Evolutionary conservation across 2,888 invertebrate species (phyloP).

Genomic region (Onchidella celtica): DNA sequence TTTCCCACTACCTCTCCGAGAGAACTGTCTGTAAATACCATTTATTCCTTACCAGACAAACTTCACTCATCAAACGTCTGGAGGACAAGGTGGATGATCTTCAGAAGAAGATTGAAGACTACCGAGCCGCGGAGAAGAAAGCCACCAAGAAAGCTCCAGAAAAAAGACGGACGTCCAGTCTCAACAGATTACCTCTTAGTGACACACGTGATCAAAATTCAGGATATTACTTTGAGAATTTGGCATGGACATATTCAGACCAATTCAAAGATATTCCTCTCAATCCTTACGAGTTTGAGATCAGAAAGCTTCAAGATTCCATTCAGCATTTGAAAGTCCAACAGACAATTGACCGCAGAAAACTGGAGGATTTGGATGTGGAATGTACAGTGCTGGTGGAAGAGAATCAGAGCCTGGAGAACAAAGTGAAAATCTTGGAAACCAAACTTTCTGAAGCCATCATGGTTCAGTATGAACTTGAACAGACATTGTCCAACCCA

Average conservation of each 20-base stretch:
- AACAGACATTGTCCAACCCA: constrained; percentile 62
- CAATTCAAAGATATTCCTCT: constrained; percentile 71
- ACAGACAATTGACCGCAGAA: constrained; percentile 70
- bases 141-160: constrained; percentile 67
- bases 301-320: constrained; percentile 70
- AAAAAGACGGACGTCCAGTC: constrained; percentile 67
- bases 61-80: constrained; percentile 86
- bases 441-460: constrained; percentile 54
- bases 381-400: constrained; percentile 69
- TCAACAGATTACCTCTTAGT: constrained; percentile 59
- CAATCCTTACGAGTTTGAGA: constrained; percentile 72
- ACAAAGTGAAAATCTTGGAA: constrained; percentile 60
- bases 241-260: constrained; percentile 69
- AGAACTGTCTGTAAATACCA: too few relatives aligned
- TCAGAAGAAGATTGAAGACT: constrained; percentile 89
- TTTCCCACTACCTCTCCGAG: too few relatives aligned
- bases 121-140: constrained; percentile 74
- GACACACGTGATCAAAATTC: constrained; percentile 44
- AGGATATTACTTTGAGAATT: constrained; percentile 67
- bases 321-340: constrained; percentile 72
- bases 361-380: constrained; percentile 69
- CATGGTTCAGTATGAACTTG: constrained; percentile 58
- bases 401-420: constrained; percentile 72
- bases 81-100: constrained; percentile 92
- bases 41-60: constrained; percentile 64